A percentile compares a stretch with the other conserved stretches of the same genome.
These are phyloP conservation scores for Drosophila sechellia DNA, from an alignment of 1,140 invertebrate genomes.

Conservation along the genomic window DNA sequence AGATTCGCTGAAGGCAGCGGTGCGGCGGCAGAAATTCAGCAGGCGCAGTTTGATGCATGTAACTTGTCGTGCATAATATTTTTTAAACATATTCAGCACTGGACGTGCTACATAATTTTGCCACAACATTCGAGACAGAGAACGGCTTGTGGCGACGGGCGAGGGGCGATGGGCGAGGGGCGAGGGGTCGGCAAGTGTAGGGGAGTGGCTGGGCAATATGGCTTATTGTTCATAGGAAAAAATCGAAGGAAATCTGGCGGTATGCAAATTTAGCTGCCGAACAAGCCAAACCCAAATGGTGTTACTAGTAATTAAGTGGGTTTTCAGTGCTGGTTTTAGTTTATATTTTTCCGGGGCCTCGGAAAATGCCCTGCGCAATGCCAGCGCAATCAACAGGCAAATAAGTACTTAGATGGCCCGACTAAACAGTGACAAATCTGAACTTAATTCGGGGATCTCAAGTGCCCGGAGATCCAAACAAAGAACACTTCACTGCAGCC, in stretches of 20 bases:
- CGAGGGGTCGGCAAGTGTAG: conserved; percentile 10
- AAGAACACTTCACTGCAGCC: conserved; percentile 24
- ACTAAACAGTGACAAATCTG: conserved; percentile 67
- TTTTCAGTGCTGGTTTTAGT: background rate
- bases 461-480: conserved; percentile 26
- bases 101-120: conserved; percentile 73
- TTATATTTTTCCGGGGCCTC: conserved; percentile 18
- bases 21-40: conserved; percentile 5
- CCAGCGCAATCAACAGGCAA: conserved; percentile 22
- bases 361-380: conserved; percentile 24
- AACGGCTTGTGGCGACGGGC: background rate
- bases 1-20: conserved; percentile 39
- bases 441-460: conserved; percentile 32
- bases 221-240: conserved; percentile 46
- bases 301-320: conserved; percentile 48
- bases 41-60: conserved; percentile 76
- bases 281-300: conserved; percentile 50
- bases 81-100: conserved; percentile 73
- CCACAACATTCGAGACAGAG: conserved; percentile 38
- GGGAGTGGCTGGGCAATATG: conserved; percentile 52
- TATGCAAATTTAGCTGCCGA: conserved; percentile 47
- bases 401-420: conserved; percentile 30
- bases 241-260: conserved; percentile 34
- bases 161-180: background rate
- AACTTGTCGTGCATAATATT: conserved; percentile 74